phyloP scores from a whole-genome alignment of 2,113 vertebrate species.

The Sterrhoptilus dennistouni region DNA sequence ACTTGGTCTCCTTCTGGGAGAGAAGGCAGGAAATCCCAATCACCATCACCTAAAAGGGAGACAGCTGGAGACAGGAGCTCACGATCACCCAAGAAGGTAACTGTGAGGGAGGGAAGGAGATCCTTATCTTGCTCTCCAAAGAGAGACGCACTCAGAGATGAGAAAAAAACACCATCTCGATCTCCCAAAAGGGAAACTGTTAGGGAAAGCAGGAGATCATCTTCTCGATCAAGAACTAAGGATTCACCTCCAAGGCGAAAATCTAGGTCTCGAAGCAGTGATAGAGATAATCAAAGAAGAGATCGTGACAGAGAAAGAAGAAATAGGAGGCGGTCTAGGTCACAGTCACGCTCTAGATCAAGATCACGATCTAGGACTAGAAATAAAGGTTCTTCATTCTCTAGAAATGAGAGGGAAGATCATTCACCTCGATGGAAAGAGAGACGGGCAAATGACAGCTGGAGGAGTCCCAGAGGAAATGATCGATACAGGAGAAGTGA shows the following conservation, averaged over 20 bases:
- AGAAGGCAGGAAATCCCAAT: slow-evolving; percentile 75
- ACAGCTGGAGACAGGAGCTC: slow-evolving; percentile 69
- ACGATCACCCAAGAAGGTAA: slow-evolving; percentile 72
- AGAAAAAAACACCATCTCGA: slow-evolving; percentile 74
- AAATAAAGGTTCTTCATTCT: slow-evolving; percentile 77
- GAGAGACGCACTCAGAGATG: slow-evolving; percentile 52
- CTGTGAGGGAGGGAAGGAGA: slow-evolving; percentile 47
- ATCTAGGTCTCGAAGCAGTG: slow-evolving; percentile 81
- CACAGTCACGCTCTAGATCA: slow-evolving; percentile 82
- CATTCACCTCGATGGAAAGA: slow-evolving; percentile 88
- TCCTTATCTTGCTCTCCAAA: slow-evolving; percentile 73
- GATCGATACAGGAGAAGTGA: slow-evolving; percentile 78
- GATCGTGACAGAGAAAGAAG: slow-evolving; percentile 82
- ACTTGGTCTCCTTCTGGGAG: slow-evolving; percentile 88
- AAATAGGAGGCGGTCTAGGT: slow-evolving; percentile 80
- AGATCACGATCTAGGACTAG: slow-evolving; percentile 80
- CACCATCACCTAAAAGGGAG: slow-evolving; percentile 79
- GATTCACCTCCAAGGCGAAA: slow-evolving; percentile 75
- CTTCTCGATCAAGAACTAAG: slow-evolving; percentile 60
- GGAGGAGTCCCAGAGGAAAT: slow-evolving; percentile 78
- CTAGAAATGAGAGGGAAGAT: slow-evolving; percentile 76
- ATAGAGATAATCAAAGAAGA: slow-evolving; percentile 79
- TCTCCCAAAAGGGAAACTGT: slow-evolving; percentile 83
- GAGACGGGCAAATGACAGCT: slow-evolving; percentile 78
- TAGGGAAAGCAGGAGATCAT: slow-evolving; percentile 74